Percentiles rank a stretch among this genome's conserved stretches.
These are phyloP conservation scores for Chaenocephalus aceratus DNA, from an alignment of 2,113 vertebrate genomes.

Conservation along the genomic window DNA sequence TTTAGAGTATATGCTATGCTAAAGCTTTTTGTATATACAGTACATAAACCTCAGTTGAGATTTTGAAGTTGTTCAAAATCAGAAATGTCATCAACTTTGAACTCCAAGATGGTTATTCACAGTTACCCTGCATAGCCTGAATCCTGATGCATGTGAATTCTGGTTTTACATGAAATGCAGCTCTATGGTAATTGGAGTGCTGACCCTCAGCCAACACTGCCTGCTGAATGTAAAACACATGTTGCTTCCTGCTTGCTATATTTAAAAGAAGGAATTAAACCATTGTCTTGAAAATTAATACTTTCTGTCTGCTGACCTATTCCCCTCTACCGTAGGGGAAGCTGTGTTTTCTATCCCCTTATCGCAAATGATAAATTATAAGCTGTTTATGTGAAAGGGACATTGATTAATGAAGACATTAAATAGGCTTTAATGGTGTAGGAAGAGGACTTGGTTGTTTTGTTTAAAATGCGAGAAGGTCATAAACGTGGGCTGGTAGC, in stretches of 20 bases:
- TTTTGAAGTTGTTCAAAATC: background rate
- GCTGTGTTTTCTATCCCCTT: constrained; percentile 59
- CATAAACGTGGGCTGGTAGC: constrained; percentile 70
- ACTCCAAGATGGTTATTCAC: background rate
- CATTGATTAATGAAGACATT: constrained; percentile 81
- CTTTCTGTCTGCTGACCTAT: constrained; percentile 59
- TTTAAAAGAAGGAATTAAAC: constrained; percentile 5
- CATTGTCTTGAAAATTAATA: constrained; percentile 20
- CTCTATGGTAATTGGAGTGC: constrained; percentile 33
- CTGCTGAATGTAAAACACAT: background rate
- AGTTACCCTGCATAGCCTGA: constrained; percentile 2
- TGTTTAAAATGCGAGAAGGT: constrained; percentile 66
- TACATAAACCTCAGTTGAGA: background rate
- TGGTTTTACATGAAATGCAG: constrained; percentile 31
- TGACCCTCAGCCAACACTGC: constrained; percentile 27
- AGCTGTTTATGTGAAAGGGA: constrained; percentile 71
- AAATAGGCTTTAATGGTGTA: constrained; percentile 74
- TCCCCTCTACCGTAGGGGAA: constrained; percentile 29
- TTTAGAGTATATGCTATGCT: no score
- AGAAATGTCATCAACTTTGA: background rate
- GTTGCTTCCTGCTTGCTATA: background rate
- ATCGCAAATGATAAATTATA: constrained; percentile 75
- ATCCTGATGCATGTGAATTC: constrained; percentile 20
- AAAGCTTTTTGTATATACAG: no score
- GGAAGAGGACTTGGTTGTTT: constrained; percentile 66